Evolutionary conservation across 1,140 invertebrate species (phyloP), one percentile per base, ranked within the genome.

Genomic region (Drosophila kepulauana): DNA sequence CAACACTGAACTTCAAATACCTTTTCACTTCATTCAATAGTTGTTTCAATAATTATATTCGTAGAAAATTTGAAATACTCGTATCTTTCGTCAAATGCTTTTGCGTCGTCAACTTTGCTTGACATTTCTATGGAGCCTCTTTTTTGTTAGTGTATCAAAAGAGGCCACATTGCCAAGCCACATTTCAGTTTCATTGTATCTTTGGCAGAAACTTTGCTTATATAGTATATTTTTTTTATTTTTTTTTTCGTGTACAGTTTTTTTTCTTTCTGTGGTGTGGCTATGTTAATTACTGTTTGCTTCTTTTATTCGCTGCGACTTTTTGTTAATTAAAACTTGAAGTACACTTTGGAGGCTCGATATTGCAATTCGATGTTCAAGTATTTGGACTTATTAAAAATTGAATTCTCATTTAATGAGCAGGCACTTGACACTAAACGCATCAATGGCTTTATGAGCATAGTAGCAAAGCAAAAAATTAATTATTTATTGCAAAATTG

Each of bases 281-380:
- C 45, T 20, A 11, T 66, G 61, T 76, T 76, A 76, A 76, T 76
- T 76, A 76, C 61, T 72, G 54, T 72, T 76, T 72, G 74, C 61
- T 46, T 30, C 46, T 54, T 48, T 59, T 62, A 52, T 16, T 7
- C 66, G 15, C 30, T 41, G 61, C 35, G 68, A 54, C 54, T 72
- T 65, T 76, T 64, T 72, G 35, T 71, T 49, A 65, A 62, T 76
- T 72, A 72, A 72, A 72, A 72, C 38, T 76, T 72, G 10, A 72
- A 76, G 68, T 20, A 65, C 61, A 61, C 57, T 61, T 69, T 69
- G 54, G 51, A 49, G 16, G 43, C 41, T 35, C 33, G 57, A 61
- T 63, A 30, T 54, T 54, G 16, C 59, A 28, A 64, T 54, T 61
- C 33, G 30, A 57, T 65, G 25, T 66, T 30, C 46, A 48, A 16